A percentile compares a stretch with the other conserved stretches of the same genome.
phyloP scores from a whole-genome alignment of 2,113 vertebrate species.

The Sterrhoptilus dennistouni region DNA sequence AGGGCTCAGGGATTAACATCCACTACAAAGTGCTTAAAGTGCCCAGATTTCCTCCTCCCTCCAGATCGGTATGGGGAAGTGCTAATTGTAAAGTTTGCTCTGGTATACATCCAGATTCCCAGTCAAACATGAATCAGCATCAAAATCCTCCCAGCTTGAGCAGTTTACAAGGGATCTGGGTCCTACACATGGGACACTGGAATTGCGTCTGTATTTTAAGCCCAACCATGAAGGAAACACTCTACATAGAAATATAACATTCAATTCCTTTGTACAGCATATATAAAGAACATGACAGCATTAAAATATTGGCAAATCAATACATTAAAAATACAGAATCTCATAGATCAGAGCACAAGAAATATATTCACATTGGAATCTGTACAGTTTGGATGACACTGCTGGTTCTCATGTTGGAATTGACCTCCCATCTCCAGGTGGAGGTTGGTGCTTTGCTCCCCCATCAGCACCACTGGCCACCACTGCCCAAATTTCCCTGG shows the following conservation, averaged over 20 bases:
- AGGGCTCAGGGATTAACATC: background rate
- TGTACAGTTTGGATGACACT: background rate
- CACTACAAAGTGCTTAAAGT: constrained; percentile 38
- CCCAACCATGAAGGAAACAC: background rate
- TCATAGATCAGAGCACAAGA: constrained; percentile 13
- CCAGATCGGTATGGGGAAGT: background rate
- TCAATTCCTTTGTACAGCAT: background rate
- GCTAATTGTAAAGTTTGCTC: background rate
- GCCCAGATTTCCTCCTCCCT: background rate
- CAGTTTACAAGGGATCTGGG: background rate
- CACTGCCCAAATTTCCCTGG: background rate
- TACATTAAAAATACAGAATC: constrained; percentile 49
- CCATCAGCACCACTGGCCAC: background rate
- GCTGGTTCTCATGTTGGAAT: fast-evolving
- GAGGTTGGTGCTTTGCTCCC: background rate
- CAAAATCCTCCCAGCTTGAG: background rate
- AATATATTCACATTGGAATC: constrained; percentile 16
- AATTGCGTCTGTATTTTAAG: background rate
- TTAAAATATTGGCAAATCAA: constrained; percentile 17
- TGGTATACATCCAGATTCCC: background rate
- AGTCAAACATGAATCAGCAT: background rate
- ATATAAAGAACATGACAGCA: constrained; percentile 20
- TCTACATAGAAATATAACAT: constrained; percentile 43
- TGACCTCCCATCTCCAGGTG: background rate
- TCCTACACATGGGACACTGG: background rate